These are phyloP conservation scores for Orgyia antiqua DNA, from an alignment of 2,888 invertebrate genomes.

Conservation along the genomic window DNA sequence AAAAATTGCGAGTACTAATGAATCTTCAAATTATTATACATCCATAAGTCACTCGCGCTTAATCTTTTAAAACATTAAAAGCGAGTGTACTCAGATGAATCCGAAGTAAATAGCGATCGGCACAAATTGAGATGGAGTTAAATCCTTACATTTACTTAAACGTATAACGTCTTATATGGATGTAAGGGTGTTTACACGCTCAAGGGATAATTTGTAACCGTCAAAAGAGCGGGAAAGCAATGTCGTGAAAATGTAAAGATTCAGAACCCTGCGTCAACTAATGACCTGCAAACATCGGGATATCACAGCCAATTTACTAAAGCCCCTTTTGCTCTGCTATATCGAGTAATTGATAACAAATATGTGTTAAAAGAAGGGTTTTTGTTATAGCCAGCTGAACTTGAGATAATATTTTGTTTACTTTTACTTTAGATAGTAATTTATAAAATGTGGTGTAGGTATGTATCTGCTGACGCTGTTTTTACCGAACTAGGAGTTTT, in stretches of 20 bases:
- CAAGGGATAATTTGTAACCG: slow-evolving; percentile 30
- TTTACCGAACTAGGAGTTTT: too few species aligned
- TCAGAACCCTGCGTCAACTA: slow-evolving; percentile 33
- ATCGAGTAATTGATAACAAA: slow-evolving; percentile 42
- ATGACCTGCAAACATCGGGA: slow-evolving; percentile 55
- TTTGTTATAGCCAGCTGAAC: slow-evolving; percentile 11
- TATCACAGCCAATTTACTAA: slow-evolving; percentile 39
- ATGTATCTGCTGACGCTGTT: too few species aligned
- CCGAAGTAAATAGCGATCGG: slow-evolving; percentile 9
- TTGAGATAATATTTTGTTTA: slow-evolving; percentile 1
- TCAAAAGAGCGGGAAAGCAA: slow-evolving; percentile 30
- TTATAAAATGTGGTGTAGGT: too few species aligned
- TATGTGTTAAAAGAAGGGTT: slow-evolving; percentile 17
- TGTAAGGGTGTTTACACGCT: slow-evolving; percentile 27
- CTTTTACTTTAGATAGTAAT: neutral
- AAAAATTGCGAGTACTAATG: too few species aligned
- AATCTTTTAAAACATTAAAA: neutral
- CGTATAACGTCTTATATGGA: slow-evolving; percentile 20
- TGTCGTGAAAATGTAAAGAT: slow-evolving; percentile 37
- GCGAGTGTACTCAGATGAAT: slow-evolving; percentile 2
- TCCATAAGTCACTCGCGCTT: too few species aligned
- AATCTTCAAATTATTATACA: too few species aligned
- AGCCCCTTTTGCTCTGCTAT: slow-evolving; percentile 26
- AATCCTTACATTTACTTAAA: slow-evolving; percentile 12
- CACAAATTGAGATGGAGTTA: slow-evolving; percentile 6